Conservation (phyloP, 2,113 vertebrate species). For the Setophaga coronata region DNA sequence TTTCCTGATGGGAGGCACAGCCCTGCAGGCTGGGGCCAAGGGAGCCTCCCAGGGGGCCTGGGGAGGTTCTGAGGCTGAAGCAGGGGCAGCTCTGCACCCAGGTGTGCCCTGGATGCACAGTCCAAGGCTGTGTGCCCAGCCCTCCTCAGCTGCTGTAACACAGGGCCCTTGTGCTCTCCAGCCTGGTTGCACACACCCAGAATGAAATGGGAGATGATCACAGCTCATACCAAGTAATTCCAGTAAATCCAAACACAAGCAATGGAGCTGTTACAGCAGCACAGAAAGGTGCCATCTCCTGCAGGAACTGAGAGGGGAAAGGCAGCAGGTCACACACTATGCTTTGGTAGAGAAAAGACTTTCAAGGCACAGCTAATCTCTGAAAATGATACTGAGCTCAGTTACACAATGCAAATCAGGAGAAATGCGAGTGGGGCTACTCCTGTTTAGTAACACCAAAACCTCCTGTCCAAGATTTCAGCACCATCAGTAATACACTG, state of each 20-base stretch:
- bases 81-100: not conserved
- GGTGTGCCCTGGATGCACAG: not conserved
- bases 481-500: accelerated
- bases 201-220: not conserved
- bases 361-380: not conserved
- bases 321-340: accelerated
- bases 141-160: not conserved
- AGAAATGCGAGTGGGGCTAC: not conserved
- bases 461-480: not conserved
- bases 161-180: not conserved
- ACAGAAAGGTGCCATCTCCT: not conserved
- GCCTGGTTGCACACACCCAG: not conserved
- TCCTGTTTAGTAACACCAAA: not conserved
- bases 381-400: not conserved
- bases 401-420: not conserved
- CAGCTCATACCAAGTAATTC: not conserved
- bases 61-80: not conserved
- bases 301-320: not conserved
- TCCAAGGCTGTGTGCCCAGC: not conserved
- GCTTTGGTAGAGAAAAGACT: not conserved
- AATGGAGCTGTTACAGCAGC: not conserved
- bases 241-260: not conserved
- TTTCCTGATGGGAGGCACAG: accelerated
- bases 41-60: accelerated
- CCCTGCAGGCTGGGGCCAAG: not conserved